Percentiles rank a stretch among this genome's conserved stretches.
phyloP scores from a whole-genome alignment of 2,888 invertebrate genomes.

The Thymelicus lineola region DNA sequence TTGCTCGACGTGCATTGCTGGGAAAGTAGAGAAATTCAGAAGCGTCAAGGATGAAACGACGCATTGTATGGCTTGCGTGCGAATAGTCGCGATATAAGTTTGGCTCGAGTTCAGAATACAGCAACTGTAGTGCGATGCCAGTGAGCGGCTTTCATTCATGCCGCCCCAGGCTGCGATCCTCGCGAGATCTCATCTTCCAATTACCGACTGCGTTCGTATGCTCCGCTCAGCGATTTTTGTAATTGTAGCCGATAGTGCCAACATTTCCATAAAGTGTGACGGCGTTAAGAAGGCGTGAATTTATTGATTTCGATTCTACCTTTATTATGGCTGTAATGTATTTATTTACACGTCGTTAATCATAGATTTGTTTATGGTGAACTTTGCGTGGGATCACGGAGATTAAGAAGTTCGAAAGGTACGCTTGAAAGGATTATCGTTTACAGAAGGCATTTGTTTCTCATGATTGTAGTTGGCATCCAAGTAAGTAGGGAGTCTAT shows the following conservation, averaged over 20 bases:
- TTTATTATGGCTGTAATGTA: conserved; percentile 13
- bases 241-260: conserved; percentile 69
- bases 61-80: conserved; percentile 53
- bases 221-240: conserved; percentile 72
- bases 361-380: conserved; percentile 13
- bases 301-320: conserved; percentile 28
- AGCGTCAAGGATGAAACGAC: conserved; percentile 31
- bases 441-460: background rate
- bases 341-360: conserved; percentile 16
- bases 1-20: conserved; percentile 50
- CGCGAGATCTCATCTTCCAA: conserved; percentile 83
- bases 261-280: conserved; percentile 47
- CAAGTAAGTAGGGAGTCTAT: too few relatives aligned
- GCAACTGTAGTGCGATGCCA: conserved; percentile 69
- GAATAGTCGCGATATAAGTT: conserved; percentile 51
- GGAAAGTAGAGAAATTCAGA: background rate
- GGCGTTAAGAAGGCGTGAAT: conserved; percentile 32
- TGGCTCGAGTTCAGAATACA: conserved; percentile 53
- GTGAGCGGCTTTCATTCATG: conserved; percentile 84
- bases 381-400: conserved; percentile 25
- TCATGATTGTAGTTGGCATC: too few relatives aligned
- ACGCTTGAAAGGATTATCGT: conserved; percentile 20
- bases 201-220: conserved; percentile 73
- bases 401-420: conserved; percentile 28
- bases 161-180: conserved; percentile 81